Base-by-base conservation (phyloP, 2,888 invertebrate species). In the Pegoplata infirma region DNA sequence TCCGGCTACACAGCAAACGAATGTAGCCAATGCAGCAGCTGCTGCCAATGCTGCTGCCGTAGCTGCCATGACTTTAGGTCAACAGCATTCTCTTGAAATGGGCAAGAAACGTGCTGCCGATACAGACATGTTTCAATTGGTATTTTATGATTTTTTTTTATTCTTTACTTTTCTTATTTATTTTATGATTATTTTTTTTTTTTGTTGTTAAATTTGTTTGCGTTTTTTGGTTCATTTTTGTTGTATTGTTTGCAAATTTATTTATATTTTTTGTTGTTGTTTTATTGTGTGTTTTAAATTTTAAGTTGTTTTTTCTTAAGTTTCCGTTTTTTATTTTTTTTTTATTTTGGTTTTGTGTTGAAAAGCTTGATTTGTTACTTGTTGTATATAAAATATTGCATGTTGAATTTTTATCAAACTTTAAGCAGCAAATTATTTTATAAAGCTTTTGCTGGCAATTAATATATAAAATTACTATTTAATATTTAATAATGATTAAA, bases 101-200 rank as follows among this genome's bases (percentile, higher is more conserved):
- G 96, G 96, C 94, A 97, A 97, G 95, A 97, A 97, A 94, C 96
- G 97, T 92, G 94, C 96, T 93, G 92, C 93, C 91, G 94, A 94
- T 92, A 94, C 94, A 92, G 95, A 95, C 92, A 93, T 95, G 92
- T 93, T 97, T 87, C 89, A 88, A 95, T 96, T 97, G 97, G 97
- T 97, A 97, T 95, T 83, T 83, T 84, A 81, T 81, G 81, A 90
- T 80, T 83, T 81, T 78, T 77, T 67, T 61, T 73, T 74, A 44
- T 75, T 58, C 74, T 72, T 61, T 71, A 8, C 23, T 56, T 14
- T 16, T 25, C 12, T 64, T 64, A 53, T 16, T 64, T 64, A 53
- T 16, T 5, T 56, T 58, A 10, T 36, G n/a, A 64, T 61, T 21
- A 12, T 49, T 28, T 23, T 40, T 23, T 17, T 14, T 59, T 59